Evolutionary conservation across 1,140 invertebrate species (phyloP).

Genomic region (Cryptotermes secundus): DNA sequence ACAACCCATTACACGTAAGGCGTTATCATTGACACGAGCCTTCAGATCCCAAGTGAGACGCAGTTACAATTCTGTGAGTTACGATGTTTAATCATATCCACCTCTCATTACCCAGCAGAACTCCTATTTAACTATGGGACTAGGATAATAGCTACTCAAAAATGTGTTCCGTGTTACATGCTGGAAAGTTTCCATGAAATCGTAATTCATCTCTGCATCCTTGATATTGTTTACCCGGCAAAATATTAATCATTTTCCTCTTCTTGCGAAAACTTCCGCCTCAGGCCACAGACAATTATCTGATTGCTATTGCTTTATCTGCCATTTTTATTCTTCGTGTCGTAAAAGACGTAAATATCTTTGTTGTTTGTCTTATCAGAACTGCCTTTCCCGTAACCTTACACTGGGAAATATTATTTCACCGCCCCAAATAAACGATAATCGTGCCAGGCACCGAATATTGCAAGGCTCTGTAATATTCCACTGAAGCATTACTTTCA

Average conservation of each 20-base stretch:
- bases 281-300: neutral
- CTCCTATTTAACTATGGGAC: neutral
- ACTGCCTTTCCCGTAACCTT: too few relatives aligned
- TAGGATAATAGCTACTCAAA: neutral
- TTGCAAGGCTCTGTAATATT: too few relatives aligned
- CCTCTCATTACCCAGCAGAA: neutral
- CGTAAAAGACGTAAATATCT: neutral
- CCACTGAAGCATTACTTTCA: too few relatives aligned
- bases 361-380: too few relatives aligned
- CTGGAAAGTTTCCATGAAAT: neutral
- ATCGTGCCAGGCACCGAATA: too few relatives aligned
- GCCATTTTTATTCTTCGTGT: neutral
- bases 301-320: neutral
- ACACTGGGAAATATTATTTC: too few relatives aligned
- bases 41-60: too few relatives aligned
- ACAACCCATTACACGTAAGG: too few relatives aligned
- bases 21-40: too few relatives aligned
- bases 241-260: neutral
- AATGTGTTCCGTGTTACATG: neutral
- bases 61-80: neutral
- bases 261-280: neutral
- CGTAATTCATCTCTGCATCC: neutral
- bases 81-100: neutral
- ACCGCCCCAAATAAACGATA: too few relatives aligned
- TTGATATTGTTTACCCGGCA: neutral